Evolutionary conservation across 2,113 vertebrate genomes (phyloP).

Genomic region (Semicossyphus pulcher): DNA sequence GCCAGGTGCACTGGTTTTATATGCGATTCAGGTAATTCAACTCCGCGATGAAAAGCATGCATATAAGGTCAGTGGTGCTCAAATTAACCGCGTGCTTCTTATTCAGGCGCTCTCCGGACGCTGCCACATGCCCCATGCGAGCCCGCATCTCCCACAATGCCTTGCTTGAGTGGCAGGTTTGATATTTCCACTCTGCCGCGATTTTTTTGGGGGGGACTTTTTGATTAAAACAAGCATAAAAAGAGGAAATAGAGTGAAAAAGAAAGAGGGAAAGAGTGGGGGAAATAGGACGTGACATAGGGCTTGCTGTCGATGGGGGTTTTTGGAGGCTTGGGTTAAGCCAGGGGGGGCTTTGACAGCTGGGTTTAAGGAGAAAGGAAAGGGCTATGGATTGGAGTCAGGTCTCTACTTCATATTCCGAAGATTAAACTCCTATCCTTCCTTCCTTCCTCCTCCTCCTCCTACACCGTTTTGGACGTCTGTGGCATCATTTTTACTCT

Average conservation of each 20-base stretch:
- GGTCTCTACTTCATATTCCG: slow-evolving; percentile 66
- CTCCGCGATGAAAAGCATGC: slow-evolving; percentile 61
- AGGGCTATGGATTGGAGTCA: slow-evolving; percentile 68
- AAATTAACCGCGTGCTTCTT: slow-evolving; percentile 53
- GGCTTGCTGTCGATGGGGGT: slow-evolving; percentile 62
- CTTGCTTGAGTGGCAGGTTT: slow-evolving; percentile 66
- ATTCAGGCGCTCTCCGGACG: slow-evolving; percentile 22
- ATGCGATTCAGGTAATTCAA: slow-evolving; percentile 75
- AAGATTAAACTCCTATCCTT: slow-evolving; percentile 69
- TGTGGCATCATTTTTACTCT: slow-evolving; percentile 54
- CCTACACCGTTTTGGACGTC: slow-evolving; percentile 62
- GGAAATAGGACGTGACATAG: slow-evolving; percentile 31
- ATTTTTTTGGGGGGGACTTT: slow-evolving; percentile 6
- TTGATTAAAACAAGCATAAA: slow-evolving; percentile 24
- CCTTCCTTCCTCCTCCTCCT: slow-evolving; percentile 53
- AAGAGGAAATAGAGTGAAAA: background rate
- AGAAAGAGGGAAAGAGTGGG: background rate
- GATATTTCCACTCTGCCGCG: slow-evolving; percentile 62
- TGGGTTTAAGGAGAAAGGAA: slow-evolving; percentile 66
- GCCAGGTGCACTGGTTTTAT: slow-evolving; percentile 71
- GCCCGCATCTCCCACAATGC: slow-evolving; percentile 49
- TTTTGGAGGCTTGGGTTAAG: slow-evolving; percentile 65
- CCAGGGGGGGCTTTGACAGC: slow-evolving; percentile 68
- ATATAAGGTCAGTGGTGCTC: slow-evolving; percentile 72
- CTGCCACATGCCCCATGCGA: background rate